Conservation (phyloP, 2,888 invertebrate species). For the Polylopha cassiicola region DNA sequence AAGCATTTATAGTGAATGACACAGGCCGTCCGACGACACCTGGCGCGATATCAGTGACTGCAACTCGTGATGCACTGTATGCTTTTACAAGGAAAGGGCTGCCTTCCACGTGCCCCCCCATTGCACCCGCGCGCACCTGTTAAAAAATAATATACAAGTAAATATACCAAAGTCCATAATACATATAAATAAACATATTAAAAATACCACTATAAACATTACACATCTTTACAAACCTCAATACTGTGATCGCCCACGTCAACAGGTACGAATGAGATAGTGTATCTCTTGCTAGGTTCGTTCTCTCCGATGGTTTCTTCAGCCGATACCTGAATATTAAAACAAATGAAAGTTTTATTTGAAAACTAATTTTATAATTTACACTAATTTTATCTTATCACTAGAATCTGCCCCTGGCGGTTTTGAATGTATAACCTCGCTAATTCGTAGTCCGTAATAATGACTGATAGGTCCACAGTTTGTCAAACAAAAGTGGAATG, state of each 20-base stretch:
- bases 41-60: slow-evolving; percentile 93
- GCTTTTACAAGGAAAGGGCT: slow-evolving; percentile 97
- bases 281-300: slow-evolving; percentile 74
- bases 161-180: not conserved
- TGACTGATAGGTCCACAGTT: not conserved
- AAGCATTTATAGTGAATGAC: slow-evolving; percentile 93
- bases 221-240: slow-evolving; percentile 76
- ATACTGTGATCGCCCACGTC: slow-evolving; percentile 97
- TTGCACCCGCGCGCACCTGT: slow-evolving; percentile 67
- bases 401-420: no score
- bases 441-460: no score
- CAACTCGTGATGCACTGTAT: slow-evolving; percentile 96
- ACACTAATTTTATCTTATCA: no score
- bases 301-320: slow-evolving; percentile 70
- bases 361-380: no score
- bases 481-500: not conserved
- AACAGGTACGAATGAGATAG: slow-evolving; percentile 86
- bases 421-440: no score
- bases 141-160: slow-evolving; percentile 1
- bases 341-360: no score
- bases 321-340: slow-evolving; percentile 70
- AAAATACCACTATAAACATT: not conserved
- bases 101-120: slow-evolving; percentile 91
- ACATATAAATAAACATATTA: not conserved
- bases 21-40: slow-evolving; percentile 95